Conservation (phyloP, 2,797 vertebrate genomes). For the Phrynocephalus guinanensis region DNA sequence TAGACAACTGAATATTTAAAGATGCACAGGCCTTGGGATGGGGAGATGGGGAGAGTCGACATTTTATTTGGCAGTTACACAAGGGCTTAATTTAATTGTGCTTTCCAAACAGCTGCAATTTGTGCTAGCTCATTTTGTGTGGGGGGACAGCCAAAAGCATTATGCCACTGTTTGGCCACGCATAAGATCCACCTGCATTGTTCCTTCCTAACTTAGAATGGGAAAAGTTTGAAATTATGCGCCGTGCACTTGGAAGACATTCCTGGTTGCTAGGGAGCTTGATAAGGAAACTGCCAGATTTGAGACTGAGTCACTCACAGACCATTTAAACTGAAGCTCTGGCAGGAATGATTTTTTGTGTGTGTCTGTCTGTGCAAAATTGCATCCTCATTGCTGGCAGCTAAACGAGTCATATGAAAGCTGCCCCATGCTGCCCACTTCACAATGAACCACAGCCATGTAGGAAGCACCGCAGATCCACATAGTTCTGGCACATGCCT, state of each 20-base stretch:
- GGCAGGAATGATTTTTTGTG: background rate
- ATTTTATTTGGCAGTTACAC: slow-evolving; percentile 4
- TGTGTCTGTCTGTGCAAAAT: background rate
- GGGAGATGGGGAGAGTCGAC: too few species aligned
- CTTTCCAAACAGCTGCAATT: slow-evolving; percentile 1
- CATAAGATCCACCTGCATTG: background rate
- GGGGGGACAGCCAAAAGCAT: background rate
- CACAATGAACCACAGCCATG: background rate
- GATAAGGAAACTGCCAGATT: slow-evolving; percentile 17
- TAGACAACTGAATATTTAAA: background rate
- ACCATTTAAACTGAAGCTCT: slow-evolving; percentile 1
- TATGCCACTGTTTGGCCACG: background rate
- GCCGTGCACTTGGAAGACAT: background rate
- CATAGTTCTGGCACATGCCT: background rate
- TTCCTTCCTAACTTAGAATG: slow-evolving; percentile 15
- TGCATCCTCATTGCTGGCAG: background rate
- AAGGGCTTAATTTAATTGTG: slow-evolving; percentile 6
- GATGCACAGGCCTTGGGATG: too few species aligned
- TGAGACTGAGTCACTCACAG: slow-evolving; percentile 14
- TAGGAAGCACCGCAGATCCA: background rate
- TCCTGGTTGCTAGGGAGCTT: slow-evolving; percentile 6
- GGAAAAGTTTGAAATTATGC: background rate
- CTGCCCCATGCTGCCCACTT: background rate
- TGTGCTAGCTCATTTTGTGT: slow-evolving; percentile 4
- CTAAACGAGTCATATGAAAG: slow-evolving; percentile 11